Percentiles rank a stretch among this genome's conserved stretches.
Conservation (phyloP, 2,797 vertebrate species). For the Gila robusta region DNA sequence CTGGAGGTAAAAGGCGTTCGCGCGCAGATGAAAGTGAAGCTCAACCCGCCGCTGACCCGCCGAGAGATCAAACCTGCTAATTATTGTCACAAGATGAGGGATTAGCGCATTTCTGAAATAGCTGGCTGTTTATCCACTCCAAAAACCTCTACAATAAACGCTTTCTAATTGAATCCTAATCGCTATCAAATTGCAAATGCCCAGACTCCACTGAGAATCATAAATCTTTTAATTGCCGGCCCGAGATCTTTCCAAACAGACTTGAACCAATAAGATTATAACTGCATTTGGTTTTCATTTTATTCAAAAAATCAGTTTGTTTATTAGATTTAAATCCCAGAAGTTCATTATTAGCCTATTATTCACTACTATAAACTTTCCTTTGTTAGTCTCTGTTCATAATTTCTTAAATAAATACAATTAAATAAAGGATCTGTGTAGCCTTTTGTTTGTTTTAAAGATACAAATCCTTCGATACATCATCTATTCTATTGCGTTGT, state of each 20-base stretch:
- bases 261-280: constrained; percentile 62
- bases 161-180: constrained; percentile 99
- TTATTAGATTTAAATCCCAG: not conserved
- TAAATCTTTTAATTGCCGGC: constrained; percentile 89
- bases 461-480: not conserved
- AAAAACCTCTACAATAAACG: constrained; percentile 90
- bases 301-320: constrained; percentile 46
- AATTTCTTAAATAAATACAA: not conserved
- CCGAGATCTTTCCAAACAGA: constrained; percentile 69
- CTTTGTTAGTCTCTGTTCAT: not conserved
- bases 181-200: constrained; percentile 92
- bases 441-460: not conserved
- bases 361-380: not conserved
- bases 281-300: constrained; percentile 52
- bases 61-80: constrained; percentile 88
- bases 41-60: constrained; percentile 82
- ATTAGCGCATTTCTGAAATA: constrained; percentile 99
- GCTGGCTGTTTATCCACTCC: constrained; percentile 94
- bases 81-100: constrained; percentile 99
- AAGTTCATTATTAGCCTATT: not conserved
- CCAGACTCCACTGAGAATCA: constrained; percentile 87
- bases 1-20: constrained; percentile 72
- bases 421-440: not conserved
- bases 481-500: not conserved
- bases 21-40: constrained; percentile 83